A percentile compares a stretch with the other conserved stretches of the same genome.
Conservation (phyloP, 2,888 invertebrate genomes). For the Melieria picta region DNA sequence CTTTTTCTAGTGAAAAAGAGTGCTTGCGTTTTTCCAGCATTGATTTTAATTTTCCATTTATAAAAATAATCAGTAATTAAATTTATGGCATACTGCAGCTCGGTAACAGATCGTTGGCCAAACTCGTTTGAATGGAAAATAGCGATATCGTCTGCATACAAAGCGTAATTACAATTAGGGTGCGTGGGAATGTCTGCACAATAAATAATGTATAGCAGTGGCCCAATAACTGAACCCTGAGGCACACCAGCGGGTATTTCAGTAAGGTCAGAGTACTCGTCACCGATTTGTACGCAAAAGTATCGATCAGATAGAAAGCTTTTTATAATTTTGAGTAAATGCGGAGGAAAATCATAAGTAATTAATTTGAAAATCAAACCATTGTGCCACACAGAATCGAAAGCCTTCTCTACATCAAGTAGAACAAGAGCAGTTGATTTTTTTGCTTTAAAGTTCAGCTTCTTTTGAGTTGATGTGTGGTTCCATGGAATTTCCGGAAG, state of each 20-base stretch:
- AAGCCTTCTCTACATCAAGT: neutral
- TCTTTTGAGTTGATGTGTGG: constrained; percentile 3
- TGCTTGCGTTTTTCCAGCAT: constrained; percentile 19
- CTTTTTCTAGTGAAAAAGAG: constrained; percentile 19
- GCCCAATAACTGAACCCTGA: constrained; percentile 22
- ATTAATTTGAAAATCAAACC: neutral
- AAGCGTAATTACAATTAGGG: neutral
- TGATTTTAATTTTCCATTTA: constrained; percentile 13
- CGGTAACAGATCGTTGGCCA: constrained; percentile 10
- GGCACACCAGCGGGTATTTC: constrained; percentile 14
- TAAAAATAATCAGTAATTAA: neutral
- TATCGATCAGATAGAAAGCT: constrained; percentile 17
- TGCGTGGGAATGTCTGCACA: constrained; percentile 5
- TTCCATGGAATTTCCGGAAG: constrained; percentile 8
- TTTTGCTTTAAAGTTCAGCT: neutral
- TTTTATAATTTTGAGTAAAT: constrained; percentile 4
- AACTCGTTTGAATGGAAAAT: constrained; percentile 5
- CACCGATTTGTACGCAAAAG: constrained; percentile 1
- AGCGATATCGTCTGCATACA: constrained; percentile 19
- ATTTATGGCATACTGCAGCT: neutral
- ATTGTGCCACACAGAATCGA: neutral
- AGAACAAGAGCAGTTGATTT: neutral
- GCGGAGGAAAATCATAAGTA: neutral
- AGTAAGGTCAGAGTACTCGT: constrained; percentile 11
- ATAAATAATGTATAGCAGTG: constrained; percentile 12